These are phyloP conservation scores for Entomyzon cyanotis DNA, from an alignment of 2,113 vertebrate genomes.

Conservation along the genomic window DNA sequence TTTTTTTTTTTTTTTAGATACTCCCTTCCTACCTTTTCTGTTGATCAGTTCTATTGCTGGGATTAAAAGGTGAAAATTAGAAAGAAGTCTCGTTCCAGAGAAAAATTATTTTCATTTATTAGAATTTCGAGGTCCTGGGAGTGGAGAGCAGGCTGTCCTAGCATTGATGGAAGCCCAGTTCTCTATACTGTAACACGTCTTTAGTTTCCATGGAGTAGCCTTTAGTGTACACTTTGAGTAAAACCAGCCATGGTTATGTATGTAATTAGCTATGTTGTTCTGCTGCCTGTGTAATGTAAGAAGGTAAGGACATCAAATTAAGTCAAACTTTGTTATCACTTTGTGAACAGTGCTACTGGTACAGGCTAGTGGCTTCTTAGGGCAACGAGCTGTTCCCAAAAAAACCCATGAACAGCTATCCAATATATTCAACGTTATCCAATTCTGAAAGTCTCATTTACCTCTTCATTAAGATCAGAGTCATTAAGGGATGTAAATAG, in stretches of 20 bases:
- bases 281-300: background rate
- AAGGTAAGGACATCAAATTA: background rate
- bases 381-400: background rate
- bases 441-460: background rate
- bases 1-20: background rate
- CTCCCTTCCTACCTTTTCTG: background rate
- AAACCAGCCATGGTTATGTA: background rate
- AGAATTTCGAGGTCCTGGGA: background rate
- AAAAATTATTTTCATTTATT: background rate
- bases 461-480: background rate
- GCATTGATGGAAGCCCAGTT: background rate
- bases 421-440: background rate
- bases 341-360: background rate
- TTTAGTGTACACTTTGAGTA: background rate
- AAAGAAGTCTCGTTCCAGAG: background rate
- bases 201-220: background rate
- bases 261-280: background rate
- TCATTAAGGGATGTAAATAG: background rate
- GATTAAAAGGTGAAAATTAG: background rate
- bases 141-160: background rate
- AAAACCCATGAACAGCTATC: background rate
- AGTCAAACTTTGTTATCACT: background rate
- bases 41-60: background rate
- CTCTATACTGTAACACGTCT: background rate
- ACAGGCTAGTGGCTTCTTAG: background rate